These are phyloP conservation scores for Mormoops blainvillei DNA, from an alignment of 2,113 vertebrate species.

Conservation along the genomic window DNA sequence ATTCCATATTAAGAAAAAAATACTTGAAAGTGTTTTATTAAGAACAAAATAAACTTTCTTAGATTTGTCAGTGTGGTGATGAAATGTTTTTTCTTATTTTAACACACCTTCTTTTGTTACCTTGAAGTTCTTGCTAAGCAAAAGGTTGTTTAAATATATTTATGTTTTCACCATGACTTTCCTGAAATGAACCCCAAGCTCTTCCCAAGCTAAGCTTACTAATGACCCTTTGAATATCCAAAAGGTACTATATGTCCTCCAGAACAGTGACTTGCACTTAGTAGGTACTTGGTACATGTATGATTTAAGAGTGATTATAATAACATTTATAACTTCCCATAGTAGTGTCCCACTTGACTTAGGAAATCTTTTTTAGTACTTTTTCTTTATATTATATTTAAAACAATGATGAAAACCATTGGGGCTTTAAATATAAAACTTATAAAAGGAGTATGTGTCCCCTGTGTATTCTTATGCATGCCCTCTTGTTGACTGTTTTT, in stretches of 20 bases:
- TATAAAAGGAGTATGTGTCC: background rate
- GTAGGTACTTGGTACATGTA: background rate
- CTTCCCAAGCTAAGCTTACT: background rate
- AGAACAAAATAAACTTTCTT: background rate
- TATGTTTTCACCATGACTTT: background rate
- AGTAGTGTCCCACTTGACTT: background rate
- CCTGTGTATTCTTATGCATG: background rate
- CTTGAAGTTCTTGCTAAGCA: background rate
- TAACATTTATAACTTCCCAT: background rate
- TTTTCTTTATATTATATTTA: background rate
- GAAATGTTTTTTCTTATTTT: conserved; percentile 20
- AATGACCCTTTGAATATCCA: background rate
- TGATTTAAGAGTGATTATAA: background rate
- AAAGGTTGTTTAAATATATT: background rate
- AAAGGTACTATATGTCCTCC: background rate
- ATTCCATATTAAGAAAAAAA: background rate
- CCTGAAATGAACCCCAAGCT: background rate
- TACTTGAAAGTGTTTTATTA: background rate
- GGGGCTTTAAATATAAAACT: background rate
- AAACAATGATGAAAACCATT: background rate
- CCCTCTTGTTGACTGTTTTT: background rate
- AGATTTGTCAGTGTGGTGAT: background rate
- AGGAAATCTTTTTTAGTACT: background rate
- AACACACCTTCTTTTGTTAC: background rate
- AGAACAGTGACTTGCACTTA: background rate